These are phyloP conservation scores for Dasyurus viverrinus DNA, from an alignment of 2,113 vertebrate genomes.

Conservation along the genomic window DNA sequence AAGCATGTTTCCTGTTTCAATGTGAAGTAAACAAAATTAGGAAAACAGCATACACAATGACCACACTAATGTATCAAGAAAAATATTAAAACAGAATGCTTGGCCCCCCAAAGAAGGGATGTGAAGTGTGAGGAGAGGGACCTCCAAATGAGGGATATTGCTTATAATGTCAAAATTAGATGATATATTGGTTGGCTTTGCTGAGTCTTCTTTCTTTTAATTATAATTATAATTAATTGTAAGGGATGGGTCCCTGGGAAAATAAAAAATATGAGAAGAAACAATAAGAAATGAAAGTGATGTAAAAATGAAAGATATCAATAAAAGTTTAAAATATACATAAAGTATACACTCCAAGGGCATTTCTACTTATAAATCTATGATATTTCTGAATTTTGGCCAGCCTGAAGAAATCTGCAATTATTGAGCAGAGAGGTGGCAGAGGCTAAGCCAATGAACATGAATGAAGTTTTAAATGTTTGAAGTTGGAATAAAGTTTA, in stretches of 20 bases:
- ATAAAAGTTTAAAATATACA: neutral
- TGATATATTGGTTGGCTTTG: neutral
- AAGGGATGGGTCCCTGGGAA: neutral
- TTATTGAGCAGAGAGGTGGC: neutral
- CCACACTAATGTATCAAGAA: neutral
- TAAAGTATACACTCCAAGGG: neutral
- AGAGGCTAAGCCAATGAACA: neutral
- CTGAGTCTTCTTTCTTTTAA: neutral
- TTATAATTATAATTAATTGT: neutral
- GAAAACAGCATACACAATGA: neutral
- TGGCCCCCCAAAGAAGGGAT: neutral
- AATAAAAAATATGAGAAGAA: neutral
- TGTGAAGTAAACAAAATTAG: neutral
- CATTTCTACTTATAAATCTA: neutral
- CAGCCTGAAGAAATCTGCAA: conserved; percentile 1
- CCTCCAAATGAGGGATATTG: neutral
- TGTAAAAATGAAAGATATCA: neutral
- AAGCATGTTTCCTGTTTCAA: neutral
- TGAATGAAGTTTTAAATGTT: conserved; percentile 12
- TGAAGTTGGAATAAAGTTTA: conserved; percentile 37
- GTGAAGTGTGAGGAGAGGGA: neutral
- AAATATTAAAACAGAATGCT: neutral
- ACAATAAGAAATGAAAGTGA: neutral
- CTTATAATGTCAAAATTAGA: neutral
- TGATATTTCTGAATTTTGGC: neutral